Conservation (phyloP, 2,888 invertebrate genomes). For the Chloroclystis v-ata region DNA sequence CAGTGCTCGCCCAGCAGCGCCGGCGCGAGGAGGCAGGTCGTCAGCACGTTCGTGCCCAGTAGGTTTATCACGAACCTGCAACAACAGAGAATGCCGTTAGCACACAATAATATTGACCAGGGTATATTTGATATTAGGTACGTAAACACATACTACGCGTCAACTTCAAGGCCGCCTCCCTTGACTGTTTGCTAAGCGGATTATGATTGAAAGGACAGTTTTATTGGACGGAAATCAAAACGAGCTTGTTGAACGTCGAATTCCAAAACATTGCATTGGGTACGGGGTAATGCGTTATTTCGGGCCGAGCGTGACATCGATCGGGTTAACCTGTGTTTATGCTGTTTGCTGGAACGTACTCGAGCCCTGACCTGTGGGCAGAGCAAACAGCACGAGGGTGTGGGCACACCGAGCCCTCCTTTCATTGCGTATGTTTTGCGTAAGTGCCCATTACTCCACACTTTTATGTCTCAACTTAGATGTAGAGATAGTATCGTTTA, state of each 20-base stretch:
- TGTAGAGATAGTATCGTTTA: conserved; percentile 6
- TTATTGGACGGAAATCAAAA: conserved; percentile 29
- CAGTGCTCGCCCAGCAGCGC: conserved; percentile 77
- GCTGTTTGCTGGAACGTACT: conserved; percentile 11
- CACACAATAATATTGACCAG: conserved; percentile 29
- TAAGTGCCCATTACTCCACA: conserved; percentile 1
- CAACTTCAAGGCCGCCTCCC: conserved; percentile 27
- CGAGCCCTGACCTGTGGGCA: conserved; percentile 6
- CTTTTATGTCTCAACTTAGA: conserved; percentile 9
- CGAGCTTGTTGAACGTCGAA: conserved; percentile 10
- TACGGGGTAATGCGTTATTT: conserved; percentile 13
- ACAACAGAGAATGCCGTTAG: conserved; percentile 48
- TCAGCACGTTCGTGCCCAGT: conserved; percentile 69
- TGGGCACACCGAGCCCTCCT: not conserved
- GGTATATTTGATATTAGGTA: conserved; percentile 19
- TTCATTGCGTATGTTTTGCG: conserved; percentile 1
- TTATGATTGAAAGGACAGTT: conserved; percentile 30
- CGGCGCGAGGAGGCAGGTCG: conserved; percentile 70
- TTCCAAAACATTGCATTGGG: conserved; percentile 21
- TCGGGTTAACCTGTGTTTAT: not conserved
- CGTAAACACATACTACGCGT: conserved; percentile 21
- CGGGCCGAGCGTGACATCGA: not conserved
- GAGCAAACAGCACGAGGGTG: conserved; percentile 3
- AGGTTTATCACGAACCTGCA: conserved; percentile 82
- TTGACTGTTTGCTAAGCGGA: conserved; percentile 19